phyloP scores from a whole-genome alignment of 2,888 invertebrate genomes.

The Chrysolina americana region DNA sequence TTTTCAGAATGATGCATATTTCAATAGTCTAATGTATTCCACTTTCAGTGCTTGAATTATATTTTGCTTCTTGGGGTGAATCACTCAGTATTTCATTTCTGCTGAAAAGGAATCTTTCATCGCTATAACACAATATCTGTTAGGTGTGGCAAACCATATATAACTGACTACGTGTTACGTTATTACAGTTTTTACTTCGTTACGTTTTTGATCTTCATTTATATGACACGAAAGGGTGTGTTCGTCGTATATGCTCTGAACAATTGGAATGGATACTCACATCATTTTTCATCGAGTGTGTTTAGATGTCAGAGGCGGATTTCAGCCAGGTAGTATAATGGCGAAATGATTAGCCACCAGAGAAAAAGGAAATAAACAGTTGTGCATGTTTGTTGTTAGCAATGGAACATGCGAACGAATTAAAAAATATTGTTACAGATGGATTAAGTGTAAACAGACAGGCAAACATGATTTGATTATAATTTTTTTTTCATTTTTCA shows the following conservation, averaged over 20 bases:
- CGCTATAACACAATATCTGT: background rate
- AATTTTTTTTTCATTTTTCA: background rate
- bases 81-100: constrained; percentile 1
- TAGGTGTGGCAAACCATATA: constrained; percentile 45
- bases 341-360: constrained; percentile 8
- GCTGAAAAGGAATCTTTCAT: constrained; percentile 21
- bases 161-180: constrained; percentile 37
- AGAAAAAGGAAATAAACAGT: background rate
- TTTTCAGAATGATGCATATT: no score
- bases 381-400: constrained; percentile 2
- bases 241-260: background rate
- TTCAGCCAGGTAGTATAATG: constrained; percentile 2
- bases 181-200: constrained; percentile 35
- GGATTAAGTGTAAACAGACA: background rate
- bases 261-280: constrained; percentile 25
- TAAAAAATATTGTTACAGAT: background rate
- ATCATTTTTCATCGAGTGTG: constrained; percentile 17
- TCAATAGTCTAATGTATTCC: no score
- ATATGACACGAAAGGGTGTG: constrained; percentile 38
- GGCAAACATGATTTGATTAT: background rate
- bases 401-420: constrained; percentile 3
- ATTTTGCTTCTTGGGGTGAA: no score
- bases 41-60: no score
- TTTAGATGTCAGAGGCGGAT: constrained; percentile 22
- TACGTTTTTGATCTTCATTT: constrained; percentile 40